Evolutionary conservation across 1,140 invertebrate species (phyloP).

Genomic region (Drosophila aff.): DNA sequence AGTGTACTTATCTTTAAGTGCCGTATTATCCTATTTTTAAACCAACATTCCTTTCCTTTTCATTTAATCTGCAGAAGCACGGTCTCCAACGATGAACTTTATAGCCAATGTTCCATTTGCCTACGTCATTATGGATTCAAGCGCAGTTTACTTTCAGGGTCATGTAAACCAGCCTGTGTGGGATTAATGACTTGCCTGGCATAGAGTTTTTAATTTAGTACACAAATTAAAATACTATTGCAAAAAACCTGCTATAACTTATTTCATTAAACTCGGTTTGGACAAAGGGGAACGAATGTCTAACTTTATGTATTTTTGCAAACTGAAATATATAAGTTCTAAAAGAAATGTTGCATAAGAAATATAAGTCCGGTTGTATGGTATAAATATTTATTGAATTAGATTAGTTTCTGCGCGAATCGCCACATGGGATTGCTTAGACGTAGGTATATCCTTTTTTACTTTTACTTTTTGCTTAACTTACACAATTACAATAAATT

Average conservation of each 20-base stretch:
- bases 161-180: not conserved
- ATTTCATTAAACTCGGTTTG: not conserved
- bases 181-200: not conserved
- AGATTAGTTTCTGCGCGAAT: slow-evolving; percentile 39
- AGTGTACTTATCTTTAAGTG: not conserved
- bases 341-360: too few relatives aligned
- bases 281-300: too few relatives aligned
- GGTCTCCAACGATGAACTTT: not conserved
- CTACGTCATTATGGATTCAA: not conserved
- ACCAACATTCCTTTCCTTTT: not conserved
- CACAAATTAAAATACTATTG: not conserved
- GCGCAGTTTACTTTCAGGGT: not conserved
- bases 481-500: slow-evolving; percentile 57
- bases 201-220: not conserved
- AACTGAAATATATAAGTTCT: too few relatives aligned
- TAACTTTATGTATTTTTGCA: too few relatives aligned
- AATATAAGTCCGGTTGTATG: not conserved
- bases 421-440: slow-evolving; percentile 29
- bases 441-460: not conserved
- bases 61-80: not conserved
- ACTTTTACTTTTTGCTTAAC: slow-evolving; percentile 31
- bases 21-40: not conserved
- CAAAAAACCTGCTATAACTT: not conserved
- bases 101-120: not conserved
- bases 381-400: slow-evolving; percentile 56